Conservation (phyloP, 1,140 invertebrate genomes). For the Pseudomyrmex pallidus region DNA sequence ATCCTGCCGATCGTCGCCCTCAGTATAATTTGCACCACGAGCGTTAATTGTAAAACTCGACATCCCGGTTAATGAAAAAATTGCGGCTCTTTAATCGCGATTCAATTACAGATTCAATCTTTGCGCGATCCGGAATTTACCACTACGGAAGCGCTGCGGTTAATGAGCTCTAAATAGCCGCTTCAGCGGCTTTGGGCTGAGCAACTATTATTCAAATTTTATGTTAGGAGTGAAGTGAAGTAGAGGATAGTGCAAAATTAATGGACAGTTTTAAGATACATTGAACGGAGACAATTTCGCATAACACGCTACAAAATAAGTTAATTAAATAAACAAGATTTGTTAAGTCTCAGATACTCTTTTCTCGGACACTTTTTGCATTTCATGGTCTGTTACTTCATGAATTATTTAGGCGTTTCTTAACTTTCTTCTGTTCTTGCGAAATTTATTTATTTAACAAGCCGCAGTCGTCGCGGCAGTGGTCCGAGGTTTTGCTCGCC, state of each 20-base stretch:
- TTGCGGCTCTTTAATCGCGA: constrained; percentile 50
- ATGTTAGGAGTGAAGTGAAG: not conserved
- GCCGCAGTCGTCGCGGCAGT: not conserved
- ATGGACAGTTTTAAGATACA: not conserved
- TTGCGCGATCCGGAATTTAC: not conserved
- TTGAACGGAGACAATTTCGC: no score
- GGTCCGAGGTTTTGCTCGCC: constrained; percentile 31
- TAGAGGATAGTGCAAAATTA: not conserved
- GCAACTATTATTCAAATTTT: constrained; percentile 25
- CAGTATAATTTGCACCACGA: constrained; percentile 44
- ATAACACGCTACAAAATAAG: no score
- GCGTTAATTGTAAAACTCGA: constrained; percentile 66
- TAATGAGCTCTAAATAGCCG: constrained; percentile 8
- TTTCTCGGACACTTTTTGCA: not conserved
- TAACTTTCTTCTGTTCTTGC: constrained; percentile 1
- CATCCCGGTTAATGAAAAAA: constrained; percentile 48
- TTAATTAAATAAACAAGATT: constrained; percentile 1
- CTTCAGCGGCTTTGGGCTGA: not conserved
- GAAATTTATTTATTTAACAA: constrained; percentile 16
- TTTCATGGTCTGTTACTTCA: not conserved
- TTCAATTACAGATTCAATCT: constrained; percentile 54
- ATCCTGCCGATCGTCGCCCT: constrained; percentile 46
- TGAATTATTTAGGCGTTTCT: constrained; percentile 5
- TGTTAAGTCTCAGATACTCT: not conserved
- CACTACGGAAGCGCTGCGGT: no score